Conservation (phyloP, 2,113 vertebrate species). For the Apodemus sylvaticus region DNA sequence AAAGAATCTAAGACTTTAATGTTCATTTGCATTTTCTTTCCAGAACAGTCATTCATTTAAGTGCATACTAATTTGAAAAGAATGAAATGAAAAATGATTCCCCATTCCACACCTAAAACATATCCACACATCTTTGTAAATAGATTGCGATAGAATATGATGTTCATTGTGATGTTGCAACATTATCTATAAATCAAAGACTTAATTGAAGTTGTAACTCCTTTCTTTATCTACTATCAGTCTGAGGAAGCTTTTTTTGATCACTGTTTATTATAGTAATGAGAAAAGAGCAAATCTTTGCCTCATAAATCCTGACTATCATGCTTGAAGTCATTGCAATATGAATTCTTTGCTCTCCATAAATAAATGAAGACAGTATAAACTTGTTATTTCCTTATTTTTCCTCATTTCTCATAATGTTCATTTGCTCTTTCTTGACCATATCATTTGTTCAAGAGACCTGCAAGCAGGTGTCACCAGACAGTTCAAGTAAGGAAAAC, state of each 20-base stretch:
- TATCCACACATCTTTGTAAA: conserved; percentile 60
- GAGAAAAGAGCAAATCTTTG: conserved; percentile 58
- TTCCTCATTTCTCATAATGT: not conserved
- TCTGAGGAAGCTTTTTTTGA: conserved; percentile 67
- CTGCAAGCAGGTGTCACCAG: not conserved
- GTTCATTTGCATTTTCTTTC: conserved; percentile 69
- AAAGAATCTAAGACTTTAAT: conserved; percentile 69
- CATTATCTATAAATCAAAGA: conserved; percentile 72
- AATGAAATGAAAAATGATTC: conserved; percentile 69
- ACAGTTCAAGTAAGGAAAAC: not conserved
- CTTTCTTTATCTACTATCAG: conserved; percentile 63
- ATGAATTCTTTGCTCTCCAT: conserved; percentile 16
- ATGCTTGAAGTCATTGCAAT: conserved; percentile 48
- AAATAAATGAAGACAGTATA: conserved; percentile 38
- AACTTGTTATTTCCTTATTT: not conserved
- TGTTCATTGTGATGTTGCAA: conserved; percentile 58
- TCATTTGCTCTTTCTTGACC: conserved; percentile 36
- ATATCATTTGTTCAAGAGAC: not conserved
- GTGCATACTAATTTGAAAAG: conserved; percentile 66
- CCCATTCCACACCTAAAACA: conserved; percentile 36
- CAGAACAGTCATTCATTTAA: conserved; percentile 70
- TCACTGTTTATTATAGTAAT: conserved; percentile 65
- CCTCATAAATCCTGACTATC: conserved; percentile 59
- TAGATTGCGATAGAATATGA: conserved; percentile 51
- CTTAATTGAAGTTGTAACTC: conserved; percentile 64